Evolutionary conservation across 2,888 invertebrate genomes (phyloP).

Genomic region (Cheiracanthium punctorium): DNA sequence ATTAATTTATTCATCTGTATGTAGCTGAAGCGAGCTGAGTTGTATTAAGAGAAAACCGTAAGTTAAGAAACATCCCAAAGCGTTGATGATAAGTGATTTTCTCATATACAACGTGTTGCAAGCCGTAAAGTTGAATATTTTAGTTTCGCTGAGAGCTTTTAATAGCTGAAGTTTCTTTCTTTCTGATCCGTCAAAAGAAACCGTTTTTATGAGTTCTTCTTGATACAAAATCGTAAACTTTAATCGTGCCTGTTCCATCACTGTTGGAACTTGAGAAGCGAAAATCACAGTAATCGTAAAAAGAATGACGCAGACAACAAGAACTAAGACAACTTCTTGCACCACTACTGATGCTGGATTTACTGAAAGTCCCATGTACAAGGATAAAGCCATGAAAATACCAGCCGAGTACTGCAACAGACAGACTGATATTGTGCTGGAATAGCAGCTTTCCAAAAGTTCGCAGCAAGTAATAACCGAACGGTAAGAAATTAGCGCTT

Average conservation of each 20-base stretch:
- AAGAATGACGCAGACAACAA: not conserved
- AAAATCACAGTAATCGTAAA: not conserved
- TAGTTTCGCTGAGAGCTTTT: too few relatives aligned
- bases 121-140: too few relatives aligned
- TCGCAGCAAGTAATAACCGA: not conserved
- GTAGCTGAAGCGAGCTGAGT: too few relatives aligned
- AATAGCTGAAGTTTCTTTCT: too few relatives aligned
- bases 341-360: not conserved
- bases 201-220: too few relatives aligned
- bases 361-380: not conserved
- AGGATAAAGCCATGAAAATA: not conserved
- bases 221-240: not conserved
- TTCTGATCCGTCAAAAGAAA: too few relatives aligned
- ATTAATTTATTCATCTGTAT: too few relatives aligned
- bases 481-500: not conserved
- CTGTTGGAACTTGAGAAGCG: not conserved
- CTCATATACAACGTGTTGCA: too few relatives aligned
- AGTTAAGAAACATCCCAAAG: too few relatives aligned
- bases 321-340: not conserved
- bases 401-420: not conserved
- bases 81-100: too few relatives aligned
- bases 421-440: not conserved
- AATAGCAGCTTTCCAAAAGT: not conserved
- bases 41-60: too few relatives aligned
- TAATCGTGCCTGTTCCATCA: not conserved